Base-by-base conservation (phyloP, 1,140 invertebrate species). In the Cardiocondyla obscurior region DNA sequence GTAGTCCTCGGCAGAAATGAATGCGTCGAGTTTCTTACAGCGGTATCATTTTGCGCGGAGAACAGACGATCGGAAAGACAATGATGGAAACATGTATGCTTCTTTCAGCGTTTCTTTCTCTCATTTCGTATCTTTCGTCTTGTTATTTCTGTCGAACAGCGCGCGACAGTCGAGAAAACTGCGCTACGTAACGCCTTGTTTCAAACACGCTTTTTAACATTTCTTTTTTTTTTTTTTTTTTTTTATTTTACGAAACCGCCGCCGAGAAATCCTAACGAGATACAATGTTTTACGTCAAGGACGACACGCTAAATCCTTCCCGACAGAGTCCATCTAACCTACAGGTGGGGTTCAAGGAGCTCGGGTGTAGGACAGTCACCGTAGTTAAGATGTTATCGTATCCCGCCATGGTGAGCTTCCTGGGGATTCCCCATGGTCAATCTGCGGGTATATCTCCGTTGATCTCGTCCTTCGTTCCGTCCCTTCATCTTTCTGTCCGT, bases 371-470 rank as follows among this genome's bases (percentile, higher is more conserved):
- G 62, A 69, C 30, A 72, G 79, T 70, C 62, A 69, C 82, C 39
- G 73, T 84, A 89, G 87, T 89, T 89, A 85, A 89, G 88, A 87
- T 89, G 85, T 89, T 89, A 89, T 89, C 88, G 60, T 84, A 65
- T 85, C 76, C 74, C 55, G 46, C 64, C 70, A 60, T 62, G 74
- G 81, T 51, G 69, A 88, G 65, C 83, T 88, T 44, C 76, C 28
- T 19, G 42, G 60, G 76, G 87, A 83, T 81, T 89, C 79, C 67
- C 72, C 62, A 58, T 51, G 64, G 74, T 67, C 76, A 22, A 16
- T 25, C 30, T 53, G 74, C 46, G 33, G 62, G 51, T 36, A 64
- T 81, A 73, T 70, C 81, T 53, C 36, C 58, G 57, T 53, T 62
- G 69, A 60, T 69, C 74, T 28, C 58, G 22, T 64, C 65, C 49